Percentiles rank a stretch among this genome's conserved stretches.
Evolutionary conservation across 37 sponge, comb jelly and placozoan species (phyloP).

Genomic region (Tethya wilhelma): DNA sequence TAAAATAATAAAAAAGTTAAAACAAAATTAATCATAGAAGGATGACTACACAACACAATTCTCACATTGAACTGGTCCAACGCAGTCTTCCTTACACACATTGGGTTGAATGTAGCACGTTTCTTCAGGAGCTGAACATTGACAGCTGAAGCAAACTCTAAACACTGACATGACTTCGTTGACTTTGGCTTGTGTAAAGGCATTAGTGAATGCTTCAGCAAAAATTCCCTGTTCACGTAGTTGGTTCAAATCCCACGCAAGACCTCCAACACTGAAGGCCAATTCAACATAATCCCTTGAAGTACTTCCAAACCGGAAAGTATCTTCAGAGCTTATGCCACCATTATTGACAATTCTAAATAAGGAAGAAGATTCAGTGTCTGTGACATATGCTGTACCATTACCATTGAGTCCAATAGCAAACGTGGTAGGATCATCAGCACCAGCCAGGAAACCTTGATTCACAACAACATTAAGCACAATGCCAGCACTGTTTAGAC

Average conservation of each 20-base stretch:
- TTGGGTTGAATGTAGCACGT: slow-evolving; percentile 5
- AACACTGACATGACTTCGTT: slow-evolving; percentile 60
- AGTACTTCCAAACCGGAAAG: slow-evolving; percentile 51
- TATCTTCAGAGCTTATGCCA: not conserved
- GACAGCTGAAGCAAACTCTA: slow-evolving; percentile 53
- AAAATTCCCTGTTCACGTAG: slow-evolving; percentile 33
- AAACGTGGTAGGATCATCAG: not conserved
- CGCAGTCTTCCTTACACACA: slow-evolving; percentile 9
- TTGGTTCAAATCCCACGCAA: slow-evolving; percentile 78
- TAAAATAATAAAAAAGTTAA: not conserved
- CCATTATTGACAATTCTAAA: slow-evolving; percentile 1
- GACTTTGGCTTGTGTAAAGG: slow-evolving; percentile 70
- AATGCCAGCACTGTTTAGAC: slow-evolving; percentile 18
- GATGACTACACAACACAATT: too few relatives aligned
- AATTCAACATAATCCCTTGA: slow-evolving; percentile 74
- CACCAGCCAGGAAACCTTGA: slow-evolving; percentile 44
- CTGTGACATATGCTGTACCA: slow-evolving; percentile 35
- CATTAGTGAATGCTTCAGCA: slow-evolving; percentile 61
- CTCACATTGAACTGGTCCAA: slow-evolving; percentile 25
- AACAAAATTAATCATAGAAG: not conserved
- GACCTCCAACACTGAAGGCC: slow-evolving; percentile 61
- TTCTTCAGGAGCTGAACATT: slow-evolving; percentile 20
- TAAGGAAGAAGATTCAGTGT: not conserved
- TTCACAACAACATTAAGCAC: slow-evolving; percentile 66
- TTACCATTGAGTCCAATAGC: slow-evolving; percentile 42